These are phyloP conservation scores for Idris sp. DNA, from an alignment of 1,140 invertebrate genomes.

Conservation along the genomic window DNA sequence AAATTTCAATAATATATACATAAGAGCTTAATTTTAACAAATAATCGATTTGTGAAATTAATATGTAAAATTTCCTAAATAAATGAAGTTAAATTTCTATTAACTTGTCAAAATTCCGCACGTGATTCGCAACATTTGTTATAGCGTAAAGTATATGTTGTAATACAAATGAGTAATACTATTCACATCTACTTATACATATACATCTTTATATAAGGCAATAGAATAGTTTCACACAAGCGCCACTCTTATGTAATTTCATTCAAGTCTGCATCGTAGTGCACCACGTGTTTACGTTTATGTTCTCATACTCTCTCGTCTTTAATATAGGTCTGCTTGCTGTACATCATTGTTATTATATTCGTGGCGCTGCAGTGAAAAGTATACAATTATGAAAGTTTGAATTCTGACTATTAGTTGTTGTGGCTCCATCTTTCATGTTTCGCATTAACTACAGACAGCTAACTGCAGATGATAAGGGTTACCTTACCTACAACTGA, in stretches of 20 bases:
- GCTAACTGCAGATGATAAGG: conserved; percentile 3
- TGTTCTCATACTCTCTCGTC: conserved; percentile 61
- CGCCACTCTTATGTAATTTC: conserved; percentile 65
- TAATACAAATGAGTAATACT: conserved; percentile 46
- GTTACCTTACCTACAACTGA: too few relatives aligned
- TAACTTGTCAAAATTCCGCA: conserved; percentile 13
- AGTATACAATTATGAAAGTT: conserved; percentile 47
- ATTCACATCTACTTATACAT: conserved; percentile 43
- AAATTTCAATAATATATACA: too few relatives aligned
- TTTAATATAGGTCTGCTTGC: conserved; percentile 70
- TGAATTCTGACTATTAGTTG: not conserved
- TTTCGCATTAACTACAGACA: not conserved
- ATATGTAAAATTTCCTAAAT: too few relatives aligned
- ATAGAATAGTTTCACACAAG: conserved; percentile 49
- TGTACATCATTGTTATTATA: conserved; percentile 75
- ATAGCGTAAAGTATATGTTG: conserved; percentile 23
- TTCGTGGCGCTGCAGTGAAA: conserved; percentile 62
- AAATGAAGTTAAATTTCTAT: too few relatives aligned
- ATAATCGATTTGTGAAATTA: too few relatives aligned
- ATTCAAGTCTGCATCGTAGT: conserved; percentile 58
- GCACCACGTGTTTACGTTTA: conserved; percentile 66
- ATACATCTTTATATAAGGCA: conserved; percentile 30
- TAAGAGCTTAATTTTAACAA: too few relatives aligned
- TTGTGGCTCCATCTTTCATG: conserved; percentile 7
- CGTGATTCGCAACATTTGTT: conserved; percentile 14